phyloP scores from a whole-genome alignment of 1,140 invertebrate genomes.

The Dolichoris vasculosae region DNA sequence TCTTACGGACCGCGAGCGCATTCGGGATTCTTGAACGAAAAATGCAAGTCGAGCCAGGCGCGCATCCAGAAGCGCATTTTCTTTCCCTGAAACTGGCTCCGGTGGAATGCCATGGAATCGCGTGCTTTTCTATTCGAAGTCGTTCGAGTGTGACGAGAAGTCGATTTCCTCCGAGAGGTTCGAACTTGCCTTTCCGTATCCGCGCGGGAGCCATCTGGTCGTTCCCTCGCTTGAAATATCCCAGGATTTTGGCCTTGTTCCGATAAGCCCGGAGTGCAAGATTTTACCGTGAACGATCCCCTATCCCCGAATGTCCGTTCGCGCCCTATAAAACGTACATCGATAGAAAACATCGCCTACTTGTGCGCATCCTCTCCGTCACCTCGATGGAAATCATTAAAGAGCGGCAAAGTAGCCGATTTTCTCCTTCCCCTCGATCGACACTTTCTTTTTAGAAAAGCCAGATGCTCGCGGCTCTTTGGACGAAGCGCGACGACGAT shows the following conservation, averaged over 20 bases:
- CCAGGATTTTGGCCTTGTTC: not conserved
- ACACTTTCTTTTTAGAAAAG: constrained; percentile 46
- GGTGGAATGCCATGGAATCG: not conserved
- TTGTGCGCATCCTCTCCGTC: not conserved
- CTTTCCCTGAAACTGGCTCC: not conserved
- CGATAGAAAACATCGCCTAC: not conserved
- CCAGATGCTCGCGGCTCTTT: not conserved
- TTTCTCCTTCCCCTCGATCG: not conserved
- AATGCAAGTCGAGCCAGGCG: not conserved
- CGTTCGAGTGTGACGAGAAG: not conserved
- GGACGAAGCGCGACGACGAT: not conserved
- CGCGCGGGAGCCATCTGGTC: not conserved
- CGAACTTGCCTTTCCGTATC: not conserved
- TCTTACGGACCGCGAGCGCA: no score
- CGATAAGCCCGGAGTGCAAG: not conserved
- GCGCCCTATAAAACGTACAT: not conserved
- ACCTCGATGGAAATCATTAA: not conserved
- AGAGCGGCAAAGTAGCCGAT: not conserved
- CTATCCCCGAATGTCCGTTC: not conserved
- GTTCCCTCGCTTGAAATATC: not conserved
- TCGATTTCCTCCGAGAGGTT: not conserved
- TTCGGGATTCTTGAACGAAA: not conserved
- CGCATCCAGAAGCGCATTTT: constrained; percentile 4
- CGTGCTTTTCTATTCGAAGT: constrained; percentile 16
- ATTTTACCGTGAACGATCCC: no score